Base-by-base conservation (phyloP, 2,888 invertebrate species). In the Malacosoma neustria region DNA sequence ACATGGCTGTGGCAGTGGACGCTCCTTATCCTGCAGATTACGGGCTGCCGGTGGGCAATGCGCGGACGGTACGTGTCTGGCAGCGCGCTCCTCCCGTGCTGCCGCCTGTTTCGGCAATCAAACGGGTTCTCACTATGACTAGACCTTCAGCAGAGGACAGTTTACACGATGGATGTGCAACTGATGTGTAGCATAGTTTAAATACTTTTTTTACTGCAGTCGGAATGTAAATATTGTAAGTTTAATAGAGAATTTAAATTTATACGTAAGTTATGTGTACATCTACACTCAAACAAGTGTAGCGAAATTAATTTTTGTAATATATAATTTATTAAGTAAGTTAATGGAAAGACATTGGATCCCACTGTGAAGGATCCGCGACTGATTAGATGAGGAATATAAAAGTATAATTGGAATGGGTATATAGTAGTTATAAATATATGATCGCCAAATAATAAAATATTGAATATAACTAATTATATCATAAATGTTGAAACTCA, bases 141-240 rank as follows among this genome's bases (percentile, higher is more conserved):
- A 90, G 95, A 64, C 95, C 94, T 71, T 93, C 95, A 13, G 93
- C 94, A 31, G 96, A 96, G 64, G 96, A 96, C 75, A 94, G 95
- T 45, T 96, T 95, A 72, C 95, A 95, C 74, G 96, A 96, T 82
- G 96, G 96, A 61, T 94, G 95, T 77, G 95, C 95, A 52, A 96
- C 96, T 51, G 95, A 96, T 79, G 96, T 96, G 73, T 95, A 93
- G 42, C 44, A 44, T 48, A 45, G 42, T 44, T 48, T 40, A 49
- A 45, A 50, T 36, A 45, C 45, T 51, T 53, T 52, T 66, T 61
- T 60, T 61, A 63, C 68, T 69, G 64, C 62, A 63, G 57, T 52
- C 57, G 50, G 54, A 61, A 48, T 48, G 63, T 64, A 64, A 61
- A 57, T 65, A 66, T 63, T 73, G 73, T 72, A 73, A 60, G 71